phyloP scores from a whole-genome alignment of 2,113 vertebrate species.

The Sebastes schlegelii region DNA sequence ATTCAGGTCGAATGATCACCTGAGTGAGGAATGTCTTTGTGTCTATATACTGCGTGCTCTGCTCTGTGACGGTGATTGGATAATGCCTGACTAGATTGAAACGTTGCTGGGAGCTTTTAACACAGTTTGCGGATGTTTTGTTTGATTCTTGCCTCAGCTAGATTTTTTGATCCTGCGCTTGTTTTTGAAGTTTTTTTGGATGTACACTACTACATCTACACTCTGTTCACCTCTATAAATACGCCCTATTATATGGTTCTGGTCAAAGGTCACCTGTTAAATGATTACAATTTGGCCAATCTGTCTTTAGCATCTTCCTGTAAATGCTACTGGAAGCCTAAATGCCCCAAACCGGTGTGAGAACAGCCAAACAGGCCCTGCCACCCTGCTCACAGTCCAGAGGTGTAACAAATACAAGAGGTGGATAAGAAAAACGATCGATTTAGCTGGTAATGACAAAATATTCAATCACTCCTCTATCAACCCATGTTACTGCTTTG shows the following conservation, averaged over 20 bases:
- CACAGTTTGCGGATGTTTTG: background rate
- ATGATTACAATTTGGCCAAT: background rate
- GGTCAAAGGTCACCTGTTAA: background rate
- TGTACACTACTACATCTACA: too few species aligned
- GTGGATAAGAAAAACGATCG: slow-evolving; percentile 74
- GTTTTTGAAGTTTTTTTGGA: background rate
- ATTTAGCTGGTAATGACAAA: slow-evolving; percentile 86
- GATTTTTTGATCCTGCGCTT: background rate
- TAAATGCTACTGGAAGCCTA: background rate
- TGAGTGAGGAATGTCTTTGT: too few species aligned
- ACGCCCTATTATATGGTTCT: background rate
- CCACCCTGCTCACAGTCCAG: slow-evolving; percentile 26
- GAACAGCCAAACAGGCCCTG: slow-evolving; percentile 11
- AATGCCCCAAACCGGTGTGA: slow-evolving; percentile 31
- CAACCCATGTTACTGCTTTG: slow-evolving; percentile 65
- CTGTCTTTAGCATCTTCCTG: background rate
- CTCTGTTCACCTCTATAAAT: background rate
- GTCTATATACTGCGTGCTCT: too few species aligned
- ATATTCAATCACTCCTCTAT: slow-evolving; percentile 51
- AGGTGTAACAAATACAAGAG: slow-evolving; percentile 6
- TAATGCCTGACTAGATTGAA: background rate
- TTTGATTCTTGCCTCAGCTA: background rate
- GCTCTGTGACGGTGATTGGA: background rate
- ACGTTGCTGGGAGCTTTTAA: background rate
- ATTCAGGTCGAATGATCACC: too few species aligned